These are phyloP conservation scores for Pitangus sulphuratus DNA, from an alignment of 2,797 vertebrate genomes.

Conservation along the genomic window DNA sequence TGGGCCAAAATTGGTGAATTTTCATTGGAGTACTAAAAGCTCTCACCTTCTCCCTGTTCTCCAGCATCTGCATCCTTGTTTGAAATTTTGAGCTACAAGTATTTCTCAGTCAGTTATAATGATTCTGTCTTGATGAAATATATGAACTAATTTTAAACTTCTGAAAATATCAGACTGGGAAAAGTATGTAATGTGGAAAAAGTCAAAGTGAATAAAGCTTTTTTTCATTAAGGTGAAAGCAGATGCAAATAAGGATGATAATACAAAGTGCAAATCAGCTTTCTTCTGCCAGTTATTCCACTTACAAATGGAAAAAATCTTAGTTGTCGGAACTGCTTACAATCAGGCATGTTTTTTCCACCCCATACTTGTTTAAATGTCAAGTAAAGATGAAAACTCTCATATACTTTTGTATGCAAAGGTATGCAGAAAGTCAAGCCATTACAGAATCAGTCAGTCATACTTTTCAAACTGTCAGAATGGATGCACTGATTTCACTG, in stretches of 20 bases:
- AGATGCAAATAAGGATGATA: neutral
- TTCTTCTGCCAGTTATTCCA: neutral
- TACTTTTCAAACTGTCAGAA: neutral
- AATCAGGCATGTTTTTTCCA: neutral
- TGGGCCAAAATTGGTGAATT: neutral
- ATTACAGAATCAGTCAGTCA: neutral
- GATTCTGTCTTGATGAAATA: neutral
- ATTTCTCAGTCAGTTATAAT: neutral
- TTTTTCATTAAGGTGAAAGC: neutral
- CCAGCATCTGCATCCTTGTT: neutral
- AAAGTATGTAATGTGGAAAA: slow-evolving; percentile 3
- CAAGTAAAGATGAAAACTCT: neutral
- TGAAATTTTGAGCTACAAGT: neutral
- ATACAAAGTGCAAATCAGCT: neutral
- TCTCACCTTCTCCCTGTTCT: neutral
- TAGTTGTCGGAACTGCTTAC: neutral
- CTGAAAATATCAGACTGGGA: neutral
- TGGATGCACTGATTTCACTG: neutral
- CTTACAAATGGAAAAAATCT: neutral
- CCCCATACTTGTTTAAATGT: neutral
- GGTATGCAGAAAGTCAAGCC: neutral
- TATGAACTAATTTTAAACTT: neutral
- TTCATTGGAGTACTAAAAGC: neutral
- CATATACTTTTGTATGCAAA: neutral
- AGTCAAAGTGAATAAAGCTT: neutral